Base-by-base conservation (phyloP, 2,113 vertebrate genomes). In the Hipposideros armiger region DNA sequence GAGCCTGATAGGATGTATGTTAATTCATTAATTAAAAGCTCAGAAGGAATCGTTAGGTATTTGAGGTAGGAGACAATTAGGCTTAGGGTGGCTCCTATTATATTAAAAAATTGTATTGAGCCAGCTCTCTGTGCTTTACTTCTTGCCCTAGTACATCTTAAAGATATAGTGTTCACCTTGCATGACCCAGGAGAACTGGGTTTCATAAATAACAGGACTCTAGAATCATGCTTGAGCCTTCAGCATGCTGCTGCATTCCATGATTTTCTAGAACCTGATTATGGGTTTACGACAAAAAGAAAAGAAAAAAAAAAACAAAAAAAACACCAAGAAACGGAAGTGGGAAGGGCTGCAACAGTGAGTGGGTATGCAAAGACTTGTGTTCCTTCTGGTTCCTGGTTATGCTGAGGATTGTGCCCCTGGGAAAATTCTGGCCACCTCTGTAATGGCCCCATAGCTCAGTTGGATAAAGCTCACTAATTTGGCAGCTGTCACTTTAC, bases 11-110 rank as follows among this genome's bases (percentile, higher is more conserved):
- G 45, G 14, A 82, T 56, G 22, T 26, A 36, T n/a, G 4, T 42
- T 87, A 72, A 96, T 81, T 82, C 60, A 90, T 36, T 85, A 77
- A 90, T 85, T 84, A 95, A 76, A 83, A 87, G 66, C 45, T 90
- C 74, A 77, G 66, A 92, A 88, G 60, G 32, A 93, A 74, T 86
- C 85, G 86, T 62, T 87, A 85, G 47, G 22, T 83, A 56, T 91
- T 77, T 92, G 67, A 92, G 56, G 76, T 22, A 85, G 85, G 64
- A 93, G 45, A 80, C 2, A 1, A 60, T 42, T 40, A 73, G 42
- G 62, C 72, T 90, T 54, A 30, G 1, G 85, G 56, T 24, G 45
- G 56, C 36, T 96, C 69, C 74, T 74, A 30, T 94, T 60, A 93
- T 7, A 54, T 52, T 84, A 78, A 92, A 90, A 74, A 11, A 24